Evolutionary conservation across 2,113 vertebrate genomes (phyloP).

Genomic region (Microcebus tavaratra): DNA sequence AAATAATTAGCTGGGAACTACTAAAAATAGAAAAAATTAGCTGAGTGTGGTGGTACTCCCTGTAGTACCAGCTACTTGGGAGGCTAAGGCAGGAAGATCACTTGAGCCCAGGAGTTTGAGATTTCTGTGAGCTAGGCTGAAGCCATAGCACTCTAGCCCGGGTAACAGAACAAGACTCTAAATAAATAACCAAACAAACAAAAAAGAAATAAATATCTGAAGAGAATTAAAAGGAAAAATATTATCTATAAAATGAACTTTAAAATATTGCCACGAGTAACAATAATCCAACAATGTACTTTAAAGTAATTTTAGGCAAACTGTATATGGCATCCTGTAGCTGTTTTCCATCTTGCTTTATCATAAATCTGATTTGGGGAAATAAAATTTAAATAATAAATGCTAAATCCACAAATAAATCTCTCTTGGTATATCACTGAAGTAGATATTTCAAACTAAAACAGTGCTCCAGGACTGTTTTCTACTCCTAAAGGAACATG

Average conservation of each 20-base stretch:
- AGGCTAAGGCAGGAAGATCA: too few species aligned
- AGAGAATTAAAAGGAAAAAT: background rate
- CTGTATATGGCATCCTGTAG: background rate
- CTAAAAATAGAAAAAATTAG: too few species aligned
- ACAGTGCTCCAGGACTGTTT: background rate
- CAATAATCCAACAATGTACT: constrained; percentile 1
- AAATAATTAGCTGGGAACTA: too few species aligned
- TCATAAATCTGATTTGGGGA: constrained; percentile 2
- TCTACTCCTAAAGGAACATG: background rate
- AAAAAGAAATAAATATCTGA: too few species aligned
- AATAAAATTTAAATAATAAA: constrained; percentile 29
- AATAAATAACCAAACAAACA: too few species aligned
- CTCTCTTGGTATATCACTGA: background rate
- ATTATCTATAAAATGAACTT: constrained; percentile 5
- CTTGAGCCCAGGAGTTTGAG: too few species aligned
- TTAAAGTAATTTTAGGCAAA: background rate
- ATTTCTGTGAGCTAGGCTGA: too few species aligned
- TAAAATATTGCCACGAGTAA: background rate
- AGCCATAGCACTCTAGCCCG: too few species aligned
- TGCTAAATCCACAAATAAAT: constrained; percentile 15
- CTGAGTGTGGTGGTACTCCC: too few species aligned
- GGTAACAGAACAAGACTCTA: too few species aligned
- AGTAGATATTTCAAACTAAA: constrained; percentile 20
- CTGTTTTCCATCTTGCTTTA: constrained; percentile 6
- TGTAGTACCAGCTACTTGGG: too few species aligned